Evolutionary conservation across 2,113 vertebrate genomes (phyloP).

Genomic region (Cheilinus undulatus): DNA sequence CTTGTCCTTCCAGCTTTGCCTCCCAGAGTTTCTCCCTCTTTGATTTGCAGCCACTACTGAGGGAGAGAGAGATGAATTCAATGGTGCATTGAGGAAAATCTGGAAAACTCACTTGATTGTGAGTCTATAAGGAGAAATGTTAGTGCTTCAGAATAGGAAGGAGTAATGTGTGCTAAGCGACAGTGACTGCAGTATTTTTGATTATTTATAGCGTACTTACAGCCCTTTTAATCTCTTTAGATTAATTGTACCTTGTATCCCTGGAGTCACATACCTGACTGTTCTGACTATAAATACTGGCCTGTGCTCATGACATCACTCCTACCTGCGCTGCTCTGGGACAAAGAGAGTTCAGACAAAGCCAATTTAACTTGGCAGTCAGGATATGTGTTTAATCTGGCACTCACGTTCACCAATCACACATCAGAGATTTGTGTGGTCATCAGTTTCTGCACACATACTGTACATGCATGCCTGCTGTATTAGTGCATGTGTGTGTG

Average conservation of each 20-base stretch:
- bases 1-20: slow-evolving; percentile 58
- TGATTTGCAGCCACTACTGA: slow-evolving; percentile 35
- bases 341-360: slow-evolving; percentile 13
- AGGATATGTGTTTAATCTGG: background rate
- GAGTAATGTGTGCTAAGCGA: too few species aligned
- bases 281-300: background rate
- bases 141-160: background rate
- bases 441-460: background rate
- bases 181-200: too few species aligned
- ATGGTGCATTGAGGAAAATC: background rate
- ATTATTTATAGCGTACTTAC: background rate
- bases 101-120: background rate
- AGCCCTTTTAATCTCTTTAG: background rate
- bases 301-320: slow-evolving; percentile 26
- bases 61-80: slow-evolving; percentile 14
- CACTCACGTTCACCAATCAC: background rate
- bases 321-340: slow-evolving; percentile 38
- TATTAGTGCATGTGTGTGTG: slow-evolving; percentile 20
- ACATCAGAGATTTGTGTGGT: background rate
- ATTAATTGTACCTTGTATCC: background rate
- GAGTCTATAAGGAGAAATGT: background rate
- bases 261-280: background rate
- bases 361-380: slow-evolving; percentile 17
- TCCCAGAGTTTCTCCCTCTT: slow-evolving; percentile 21
- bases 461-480: slow-evolving; percentile 23